These are phyloP conservation scores for Cactoblastis cactorum DNA, from an alignment of 2,888 invertebrate genomes.

Conservation along the genomic window DNA sequence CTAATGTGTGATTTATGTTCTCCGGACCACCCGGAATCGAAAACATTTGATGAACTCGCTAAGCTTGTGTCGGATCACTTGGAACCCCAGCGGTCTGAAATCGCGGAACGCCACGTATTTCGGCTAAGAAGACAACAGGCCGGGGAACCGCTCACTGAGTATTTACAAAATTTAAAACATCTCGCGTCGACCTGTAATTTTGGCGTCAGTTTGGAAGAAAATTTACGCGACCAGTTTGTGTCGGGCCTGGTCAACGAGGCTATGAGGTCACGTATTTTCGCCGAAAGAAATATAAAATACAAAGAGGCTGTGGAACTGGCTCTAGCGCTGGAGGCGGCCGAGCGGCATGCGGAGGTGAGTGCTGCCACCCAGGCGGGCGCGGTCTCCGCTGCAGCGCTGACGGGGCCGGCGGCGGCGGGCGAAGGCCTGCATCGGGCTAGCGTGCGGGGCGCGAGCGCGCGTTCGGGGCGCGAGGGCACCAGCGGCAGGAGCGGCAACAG, in stretches of 20 bases:
- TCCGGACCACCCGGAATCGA: background rate
- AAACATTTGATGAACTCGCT: background rate
- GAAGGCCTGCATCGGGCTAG: no score
- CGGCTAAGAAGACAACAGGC: background rate
- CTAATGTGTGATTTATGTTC: background rate
- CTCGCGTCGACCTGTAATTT: background rate
- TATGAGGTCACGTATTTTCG: background rate
- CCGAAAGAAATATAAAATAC: background rate
- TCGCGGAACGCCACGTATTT: background rate
- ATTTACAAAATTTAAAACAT: background rate
- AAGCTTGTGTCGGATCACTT: background rate
- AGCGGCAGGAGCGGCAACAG: no score
- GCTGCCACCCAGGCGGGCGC: no score
- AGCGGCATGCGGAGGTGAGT: no score
- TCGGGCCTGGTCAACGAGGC: background rate
- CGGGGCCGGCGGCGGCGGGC: no score
- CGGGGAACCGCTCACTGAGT: background rate
- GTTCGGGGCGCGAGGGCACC: no score
- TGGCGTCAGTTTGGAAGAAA: conserved; percentile 17
- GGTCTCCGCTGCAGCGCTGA: no score
- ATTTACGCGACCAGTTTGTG: conserved; percentile 23
- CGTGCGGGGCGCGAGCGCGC: background rate
- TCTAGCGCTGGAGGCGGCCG: background rate
- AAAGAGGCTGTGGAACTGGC: background rate
- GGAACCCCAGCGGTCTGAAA: background rate